A percentile compares a stretch with the other conserved stretches of the same genome.
Conservation (phyloP, 2,113 vertebrate genomes). For the Morphnarchus princeps region DNA sequence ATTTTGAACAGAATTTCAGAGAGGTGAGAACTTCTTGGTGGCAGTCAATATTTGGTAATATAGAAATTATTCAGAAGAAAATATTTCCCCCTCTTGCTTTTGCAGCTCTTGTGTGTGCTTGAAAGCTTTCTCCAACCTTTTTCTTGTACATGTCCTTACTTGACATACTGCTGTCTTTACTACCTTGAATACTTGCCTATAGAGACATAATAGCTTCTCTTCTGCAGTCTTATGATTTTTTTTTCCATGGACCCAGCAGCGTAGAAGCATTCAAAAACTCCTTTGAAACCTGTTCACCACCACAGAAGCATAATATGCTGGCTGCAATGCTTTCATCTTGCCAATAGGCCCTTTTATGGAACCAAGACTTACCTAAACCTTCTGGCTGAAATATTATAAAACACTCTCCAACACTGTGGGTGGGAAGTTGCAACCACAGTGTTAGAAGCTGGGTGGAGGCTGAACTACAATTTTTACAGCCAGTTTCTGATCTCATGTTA, state of each 20-base stretch:
- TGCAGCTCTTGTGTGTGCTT: neutral
- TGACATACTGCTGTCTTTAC: neutral
- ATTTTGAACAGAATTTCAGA: slow-evolving; percentile 91
- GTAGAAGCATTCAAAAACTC: neutral
- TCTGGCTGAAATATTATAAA: neutral
- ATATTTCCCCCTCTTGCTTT: neutral
- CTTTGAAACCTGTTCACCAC: neutral
- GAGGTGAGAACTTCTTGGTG: slow-evolving; percentile 80
- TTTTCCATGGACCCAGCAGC: neutral
- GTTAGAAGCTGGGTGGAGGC: slow-evolving; percentile 39
- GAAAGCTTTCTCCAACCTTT: neutral
- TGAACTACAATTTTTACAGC: slow-evolving; percentile 1
- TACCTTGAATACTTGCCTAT: neutral
- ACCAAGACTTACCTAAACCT: neutral
- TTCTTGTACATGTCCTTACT: neutral
- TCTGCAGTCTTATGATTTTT: neutral
- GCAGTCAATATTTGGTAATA: neutral
- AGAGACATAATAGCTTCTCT: neutral
- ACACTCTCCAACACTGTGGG: neutral
- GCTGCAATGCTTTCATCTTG: neutral
- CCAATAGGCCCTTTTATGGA: neutral
- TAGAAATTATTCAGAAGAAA: neutral
- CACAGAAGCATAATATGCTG: neutral
- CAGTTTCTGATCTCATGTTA: slow-evolving; percentile 52
- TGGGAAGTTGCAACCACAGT: slow-evolving; percentile 20